A percentile compares a stretch with the other conserved stretches of the same genome.
These are phyloP conservation scores for Fabriciana adippe DNA, from an alignment of 2,888 invertebrate genomes.

Conservation along the genomic window DNA sequence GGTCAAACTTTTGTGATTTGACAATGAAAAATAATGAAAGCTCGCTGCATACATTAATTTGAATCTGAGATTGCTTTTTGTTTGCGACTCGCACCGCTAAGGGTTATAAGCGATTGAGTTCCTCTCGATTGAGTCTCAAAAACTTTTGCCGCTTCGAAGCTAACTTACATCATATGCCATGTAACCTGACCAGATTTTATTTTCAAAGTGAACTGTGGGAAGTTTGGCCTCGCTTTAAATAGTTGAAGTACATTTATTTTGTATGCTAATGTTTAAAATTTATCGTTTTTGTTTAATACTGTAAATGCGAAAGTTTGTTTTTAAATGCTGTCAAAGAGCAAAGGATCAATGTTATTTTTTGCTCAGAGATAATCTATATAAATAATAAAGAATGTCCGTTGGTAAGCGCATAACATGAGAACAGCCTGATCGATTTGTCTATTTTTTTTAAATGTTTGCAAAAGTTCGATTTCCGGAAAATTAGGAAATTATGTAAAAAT, in stretches of 20 bases:
- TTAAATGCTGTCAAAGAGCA: no score
- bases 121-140: slow-evolving; percentile 31
- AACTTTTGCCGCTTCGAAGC: slow-evolving; percentile 29
- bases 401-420: no score
- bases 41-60: slow-evolving; percentile 16
- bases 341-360: no score
- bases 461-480: no score
- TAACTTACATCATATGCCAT: slow-evolving; percentile 30
- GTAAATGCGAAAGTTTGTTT: no score
- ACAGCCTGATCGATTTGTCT: no score
- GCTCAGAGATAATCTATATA: no score
- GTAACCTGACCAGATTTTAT: slow-evolving; percentile 22
- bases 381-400: no score
- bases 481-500: no score
- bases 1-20: slow-evolving; percentile 5
- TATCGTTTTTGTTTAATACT: no score
- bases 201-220: slow-evolving; percentile 8
- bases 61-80: slow-evolving; percentile 17
- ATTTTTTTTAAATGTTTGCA: no score
- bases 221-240: slow-evolving; percentile 9
- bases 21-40: slow-evolving; percentile 23
- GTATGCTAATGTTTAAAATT: not conserved
- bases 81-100: slow-evolving; percentile 11
- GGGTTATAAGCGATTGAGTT: slow-evolving; percentile 25
- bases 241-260: slow-evolving; percentile 2